A percentile compares a stretch with the other conserved stretches of the same genome.
phyloP scores from a whole-genome alignment of 2,113 vertebrate species.

The Limnothrissa miodon region DNA sequence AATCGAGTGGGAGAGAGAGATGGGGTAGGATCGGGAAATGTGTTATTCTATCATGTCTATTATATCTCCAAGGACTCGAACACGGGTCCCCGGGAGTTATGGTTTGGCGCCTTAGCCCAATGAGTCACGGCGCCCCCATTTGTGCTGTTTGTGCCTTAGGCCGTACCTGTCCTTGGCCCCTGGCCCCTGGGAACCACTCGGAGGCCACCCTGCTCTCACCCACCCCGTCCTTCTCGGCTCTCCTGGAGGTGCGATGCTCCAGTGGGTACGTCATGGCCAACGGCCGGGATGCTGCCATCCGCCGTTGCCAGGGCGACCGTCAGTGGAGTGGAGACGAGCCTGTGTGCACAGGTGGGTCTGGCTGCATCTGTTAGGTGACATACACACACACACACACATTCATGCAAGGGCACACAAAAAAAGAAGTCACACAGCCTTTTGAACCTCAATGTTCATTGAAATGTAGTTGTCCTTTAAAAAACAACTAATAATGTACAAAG shows the following conservation, averaged over 20 bases:
- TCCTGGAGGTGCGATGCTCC: constrained; percentile 71
- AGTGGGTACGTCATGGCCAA: constrained; percentile 65
- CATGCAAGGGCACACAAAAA: neutral
- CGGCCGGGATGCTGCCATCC: constrained; percentile 64
- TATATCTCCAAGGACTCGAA: too few species aligned
- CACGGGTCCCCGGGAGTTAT: too few species aligned
- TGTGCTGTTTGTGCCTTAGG: constrained; percentile 59
- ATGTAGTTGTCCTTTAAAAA: neutral
- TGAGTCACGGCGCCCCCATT: too few species aligned
- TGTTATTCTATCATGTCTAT: too few species aligned
- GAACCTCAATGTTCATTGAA: neutral
- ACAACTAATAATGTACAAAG: neutral
- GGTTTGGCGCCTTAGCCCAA: too few species aligned
- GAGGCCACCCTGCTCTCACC: constrained; percentile 64
- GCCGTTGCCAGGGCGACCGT: constrained; percentile 79
- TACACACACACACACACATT: neutral
- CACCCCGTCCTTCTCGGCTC: constrained; percentile 70
- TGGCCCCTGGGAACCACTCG: constrained; percentile 52
- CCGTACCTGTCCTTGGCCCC: constrained; percentile 78
- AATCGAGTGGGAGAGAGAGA: too few species aligned
- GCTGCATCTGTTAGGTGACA: neutral
- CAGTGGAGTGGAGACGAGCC: constrained; percentile 77
- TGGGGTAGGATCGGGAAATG: too few species aligned
- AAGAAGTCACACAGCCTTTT: neutral
- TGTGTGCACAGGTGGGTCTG: constrained; percentile 69